Percentiles rank a stretch among this genome's conserved stretches.
Evolutionary conservation across 2,113 vertebrate species (phyloP).

Genomic region (Hymenochirus boettgeri): DNA sequence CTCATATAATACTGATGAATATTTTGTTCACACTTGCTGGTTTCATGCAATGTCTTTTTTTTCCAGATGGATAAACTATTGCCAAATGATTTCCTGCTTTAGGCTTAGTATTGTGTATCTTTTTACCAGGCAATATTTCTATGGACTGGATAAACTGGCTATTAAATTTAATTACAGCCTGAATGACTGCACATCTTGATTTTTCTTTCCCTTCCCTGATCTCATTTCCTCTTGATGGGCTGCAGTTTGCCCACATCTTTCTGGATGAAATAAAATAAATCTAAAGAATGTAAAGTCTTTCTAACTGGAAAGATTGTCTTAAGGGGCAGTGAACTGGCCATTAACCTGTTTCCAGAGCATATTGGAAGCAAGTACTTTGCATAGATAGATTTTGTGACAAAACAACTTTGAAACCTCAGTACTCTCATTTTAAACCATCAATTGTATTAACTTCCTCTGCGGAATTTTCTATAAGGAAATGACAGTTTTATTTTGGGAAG

Average conservation of each 20-base stretch:
- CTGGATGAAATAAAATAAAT: conserved; percentile 60
- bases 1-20: conserved; percentile 60
- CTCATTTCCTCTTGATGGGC: conserved; percentile 51
- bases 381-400: conserved; percentile 1
- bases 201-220: conserved; percentile 39
- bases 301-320: conserved; percentile 44
- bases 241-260: conserved; percentile 61
- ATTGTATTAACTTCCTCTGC: conserved; percentile 10
- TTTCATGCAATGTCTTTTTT: conserved; percentile 58
- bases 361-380: conserved; percentile 4
- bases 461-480: conserved; percentile 34
- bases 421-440: conserved; percentile 26
- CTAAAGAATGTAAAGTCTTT: conserved; percentile 48
- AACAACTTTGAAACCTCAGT: conserved; percentile 7
- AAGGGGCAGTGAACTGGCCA: conserved; percentile 45
- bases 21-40: conserved; percentile 64
- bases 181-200: conserved; percentile 63
- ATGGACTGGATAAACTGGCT: conserved; percentile 67
- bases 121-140: conserved; percentile 59
- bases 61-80: conserved; percentile 70
- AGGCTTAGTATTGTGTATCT: conserved; percentile 59
- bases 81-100: conserved; percentile 64
- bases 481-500: neutral
- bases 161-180: conserved; percentile 74
- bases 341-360: conserved; percentile 31